phyloP scores from a whole-genome alignment of 2,113 vertebrate species.

The Microcebus griseorufus region DNA sequence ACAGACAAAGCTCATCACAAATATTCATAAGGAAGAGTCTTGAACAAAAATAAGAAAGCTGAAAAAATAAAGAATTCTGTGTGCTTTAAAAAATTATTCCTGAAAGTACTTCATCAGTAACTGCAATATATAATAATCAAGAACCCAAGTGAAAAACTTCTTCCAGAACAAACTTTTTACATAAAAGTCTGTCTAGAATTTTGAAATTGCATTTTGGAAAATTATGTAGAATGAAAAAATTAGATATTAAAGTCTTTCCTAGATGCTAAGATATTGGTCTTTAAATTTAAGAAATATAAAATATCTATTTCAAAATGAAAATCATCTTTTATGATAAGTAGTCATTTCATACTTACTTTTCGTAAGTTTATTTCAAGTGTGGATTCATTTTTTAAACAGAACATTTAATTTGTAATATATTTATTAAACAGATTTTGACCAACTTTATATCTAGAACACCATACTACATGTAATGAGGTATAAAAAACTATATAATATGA shows the following conservation, averaged over 20 bases:
- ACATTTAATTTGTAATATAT: not conserved
- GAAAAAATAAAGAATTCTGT: not conserved
- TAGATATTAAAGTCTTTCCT: not conserved
- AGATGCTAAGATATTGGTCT: not conserved
- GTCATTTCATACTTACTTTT: not conserved
- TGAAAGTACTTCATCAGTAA: not conserved
- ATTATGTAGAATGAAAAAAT: not conserved
- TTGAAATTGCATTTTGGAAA: slow-evolving; percentile 16
- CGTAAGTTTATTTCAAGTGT: not conserved
- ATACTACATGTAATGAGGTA: not conserved
- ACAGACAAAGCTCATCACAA: not conserved
- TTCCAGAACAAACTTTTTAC: not conserved
- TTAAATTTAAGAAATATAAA: not conserved
- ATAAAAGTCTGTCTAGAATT: not conserved
- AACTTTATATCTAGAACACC: not conserved
- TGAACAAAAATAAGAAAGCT: not conserved
- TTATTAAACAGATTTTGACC: not conserved
- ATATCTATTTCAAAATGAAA: not conserved
- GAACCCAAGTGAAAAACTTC: not conserved
- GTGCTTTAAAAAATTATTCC: not conserved
- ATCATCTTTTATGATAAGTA: not conserved
- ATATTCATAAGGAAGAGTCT: not conserved
- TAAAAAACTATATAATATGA: not conserved
- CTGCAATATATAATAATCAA: not conserved
- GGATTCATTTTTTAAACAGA: not conserved